Conservation (phyloP, 2,888 invertebrate species). For the Euzophera pinguis region DNA sequence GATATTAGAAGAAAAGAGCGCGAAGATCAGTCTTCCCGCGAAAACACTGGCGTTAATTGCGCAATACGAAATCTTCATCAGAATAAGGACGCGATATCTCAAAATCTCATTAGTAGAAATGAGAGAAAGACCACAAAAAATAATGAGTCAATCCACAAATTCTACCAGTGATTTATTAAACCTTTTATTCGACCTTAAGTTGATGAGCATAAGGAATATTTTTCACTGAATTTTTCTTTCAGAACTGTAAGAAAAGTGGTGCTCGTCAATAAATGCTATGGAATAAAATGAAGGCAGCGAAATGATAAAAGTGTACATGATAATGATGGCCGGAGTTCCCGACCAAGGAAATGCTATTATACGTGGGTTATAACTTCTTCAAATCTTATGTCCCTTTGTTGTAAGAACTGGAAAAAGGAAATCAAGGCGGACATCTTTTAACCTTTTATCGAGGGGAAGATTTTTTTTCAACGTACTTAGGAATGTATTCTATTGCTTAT, state of each 20-base stretch:
- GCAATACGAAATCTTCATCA: constrained; percentile 40
- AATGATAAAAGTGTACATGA: constrained; percentile 24
- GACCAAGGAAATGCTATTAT: constrained; percentile 15
- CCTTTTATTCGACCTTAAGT: not conserved
- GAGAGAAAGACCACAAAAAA: constrained; percentile 55
- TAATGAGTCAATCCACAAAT: constrained; percentile 43
- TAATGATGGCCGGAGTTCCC: constrained; percentile 19
- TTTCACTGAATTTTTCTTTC: not conserved
- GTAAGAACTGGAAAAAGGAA: constrained; percentile 2
- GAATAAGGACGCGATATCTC: constrained; percentile 40
- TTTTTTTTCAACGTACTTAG: not conserved
- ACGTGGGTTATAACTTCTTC: constrained; percentile 13
- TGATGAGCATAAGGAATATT: constrained; percentile 13
- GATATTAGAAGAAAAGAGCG: constrained; percentile 22
- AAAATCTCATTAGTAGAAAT: constrained; percentile 57
- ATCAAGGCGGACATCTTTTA: not conserved
- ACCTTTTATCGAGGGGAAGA: not conserved
- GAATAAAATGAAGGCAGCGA: constrained; percentile 18
- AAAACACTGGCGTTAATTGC: constrained; percentile 41
- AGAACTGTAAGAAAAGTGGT: constrained; percentile 17
- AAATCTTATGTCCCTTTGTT: constrained; percentile 9
- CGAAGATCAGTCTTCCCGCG: constrained; percentile 21
- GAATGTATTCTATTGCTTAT: no score
- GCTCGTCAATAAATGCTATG: constrained; percentile 18
- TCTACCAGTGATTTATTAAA: constrained; percentile 13